A percentile compares a stretch with the other conserved stretches of the same genome.
Evolutionary conservation across 2,797 vertebrate species (phyloP).

Genomic region (Falco naumanni): DNA sequence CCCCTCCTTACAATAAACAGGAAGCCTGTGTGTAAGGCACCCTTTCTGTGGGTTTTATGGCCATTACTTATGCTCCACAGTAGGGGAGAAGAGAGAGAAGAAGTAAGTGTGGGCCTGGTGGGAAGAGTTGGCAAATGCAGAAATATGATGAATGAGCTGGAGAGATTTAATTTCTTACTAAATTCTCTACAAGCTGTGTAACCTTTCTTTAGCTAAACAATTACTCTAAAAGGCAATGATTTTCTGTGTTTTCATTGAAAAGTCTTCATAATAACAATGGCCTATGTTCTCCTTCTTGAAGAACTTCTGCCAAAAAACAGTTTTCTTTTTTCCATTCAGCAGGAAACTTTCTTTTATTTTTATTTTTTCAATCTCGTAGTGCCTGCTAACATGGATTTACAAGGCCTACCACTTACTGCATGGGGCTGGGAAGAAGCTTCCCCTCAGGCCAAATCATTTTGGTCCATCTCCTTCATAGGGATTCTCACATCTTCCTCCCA

Average conservation of each 20-base stretch:
- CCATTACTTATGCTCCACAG: constrained; percentile 61
- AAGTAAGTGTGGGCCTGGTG: constrained; percentile 61
- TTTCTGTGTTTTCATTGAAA: constrained; percentile 67
- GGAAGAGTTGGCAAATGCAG: constrained; percentile 68
- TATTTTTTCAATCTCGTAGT: constrained; percentile 61
- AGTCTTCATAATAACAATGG: constrained; percentile 70
- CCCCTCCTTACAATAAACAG: constrained; percentile 43
- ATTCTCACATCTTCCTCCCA: constrained; percentile 37
- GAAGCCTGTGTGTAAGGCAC: constrained; percentile 26
- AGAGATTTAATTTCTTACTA: constrained; percentile 71
- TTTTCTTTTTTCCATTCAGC: constrained; percentile 71
- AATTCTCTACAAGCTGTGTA: constrained; percentile 69
- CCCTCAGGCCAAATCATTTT: constrained; percentile 38
- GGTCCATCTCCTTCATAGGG: constrained; percentile 20
- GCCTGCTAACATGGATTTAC: constrained; percentile 51
- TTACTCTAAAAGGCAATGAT: constrained; percentile 67
- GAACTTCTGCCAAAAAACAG: constrained; percentile 65
- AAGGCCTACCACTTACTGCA: constrained; percentile 56
- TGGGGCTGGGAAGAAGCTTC: constrained; percentile 42
- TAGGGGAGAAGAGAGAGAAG: constrained; percentile 55
- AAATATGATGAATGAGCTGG: constrained; percentile 70
- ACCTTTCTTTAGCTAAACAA: constrained; percentile 56
- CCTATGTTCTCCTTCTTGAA: constrained; percentile 67
- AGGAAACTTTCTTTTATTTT: constrained; percentile 67
- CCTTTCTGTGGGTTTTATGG: constrained; percentile 57